Conservation (phyloP, 1,140 invertebrate species). For the Acromyrmex echinatior region DNA sequence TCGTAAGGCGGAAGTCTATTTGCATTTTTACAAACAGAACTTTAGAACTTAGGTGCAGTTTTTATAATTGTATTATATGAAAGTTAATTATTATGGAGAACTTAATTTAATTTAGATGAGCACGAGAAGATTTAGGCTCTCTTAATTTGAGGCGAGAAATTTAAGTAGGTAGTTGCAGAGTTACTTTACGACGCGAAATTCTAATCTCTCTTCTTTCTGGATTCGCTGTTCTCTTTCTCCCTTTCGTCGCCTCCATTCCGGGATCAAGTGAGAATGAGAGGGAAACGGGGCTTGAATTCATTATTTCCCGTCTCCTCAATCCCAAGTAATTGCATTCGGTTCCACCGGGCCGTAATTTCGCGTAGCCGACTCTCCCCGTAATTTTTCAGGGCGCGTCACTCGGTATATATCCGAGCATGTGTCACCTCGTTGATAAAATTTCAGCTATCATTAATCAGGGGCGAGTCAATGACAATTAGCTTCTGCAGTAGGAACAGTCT, state of each 20-base stretch:
- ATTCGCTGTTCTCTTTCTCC: slow-evolving; percentile 26
- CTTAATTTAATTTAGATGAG: slow-evolving; percentile 11
- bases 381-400: slow-evolving; percentile 10
- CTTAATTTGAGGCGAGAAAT: slow-evolving; percentile 52
- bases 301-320: slow-evolving; percentile 78
- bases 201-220: background rate
- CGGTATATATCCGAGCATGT: slow-evolving; percentile 16
- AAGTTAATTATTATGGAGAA: background rate
- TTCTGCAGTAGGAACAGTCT: background rate
- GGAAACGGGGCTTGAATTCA: slow-evolving; percentile 78
- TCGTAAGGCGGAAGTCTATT: too few relatives aligned
- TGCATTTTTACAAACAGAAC: too few relatives aligned
- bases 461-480: slow-evolving; percentile 9
- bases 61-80: too few relatives aligned
- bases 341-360: slow-evolving; percentile 67
- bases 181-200: slow-evolving; percentile 68
- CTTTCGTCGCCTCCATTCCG: slow-evolving; percentile 12
- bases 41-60: too few relatives aligned
- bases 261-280: slow-evolving; percentile 38
- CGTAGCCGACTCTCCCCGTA: slow-evolving; percentile 54
- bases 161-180: slow-evolving; percentile 77
- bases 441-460: slow-evolving; percentile 15
- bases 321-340: slow-evolving; percentile 75
- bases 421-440: slow-evolving; percentile 31
- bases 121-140: background rate